Conservation (phyloP, 2,888 invertebrate genomes). For the Schizaphis graminum region DNA sequence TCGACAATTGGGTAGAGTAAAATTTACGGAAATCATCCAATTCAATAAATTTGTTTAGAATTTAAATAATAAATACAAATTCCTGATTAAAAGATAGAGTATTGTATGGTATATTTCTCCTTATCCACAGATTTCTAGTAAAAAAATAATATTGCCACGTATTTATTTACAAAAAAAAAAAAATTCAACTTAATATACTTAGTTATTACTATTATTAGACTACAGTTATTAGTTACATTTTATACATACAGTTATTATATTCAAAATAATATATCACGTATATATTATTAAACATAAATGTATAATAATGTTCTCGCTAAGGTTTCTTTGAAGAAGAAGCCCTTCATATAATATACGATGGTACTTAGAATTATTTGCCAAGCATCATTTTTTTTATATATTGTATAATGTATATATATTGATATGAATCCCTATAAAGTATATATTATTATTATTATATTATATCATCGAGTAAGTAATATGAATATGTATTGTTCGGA, state of each 20-base stretch:
- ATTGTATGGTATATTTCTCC: background rate
- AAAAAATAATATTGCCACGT: background rate
- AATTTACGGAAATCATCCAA: background rate
- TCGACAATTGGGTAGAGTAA: background rate
- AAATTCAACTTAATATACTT: background rate
- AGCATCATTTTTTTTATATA: background rate
- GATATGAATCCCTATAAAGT: background rate
- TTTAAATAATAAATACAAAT: background rate
- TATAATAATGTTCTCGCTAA: background rate
- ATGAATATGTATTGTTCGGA: background rate
- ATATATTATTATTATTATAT: background rate
- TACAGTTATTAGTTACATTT: background rate
- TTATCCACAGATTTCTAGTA: background rate
- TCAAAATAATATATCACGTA: background rate
- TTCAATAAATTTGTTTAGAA: background rate
- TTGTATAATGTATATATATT: background rate
- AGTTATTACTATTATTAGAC: background rate
- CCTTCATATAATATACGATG: background rate
- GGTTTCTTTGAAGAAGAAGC: background rate
- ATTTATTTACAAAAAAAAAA: background rate
- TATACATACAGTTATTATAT: background rate
- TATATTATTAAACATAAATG: background rate
- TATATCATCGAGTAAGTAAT: background rate
- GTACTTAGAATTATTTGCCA: background rate
- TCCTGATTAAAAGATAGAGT: background rate